Evolutionary conservation across 2,113 vertebrate genomes (phyloP), one percentile per base, ranked within the genome.

Genomic region (Anhinga rufa): DNA sequence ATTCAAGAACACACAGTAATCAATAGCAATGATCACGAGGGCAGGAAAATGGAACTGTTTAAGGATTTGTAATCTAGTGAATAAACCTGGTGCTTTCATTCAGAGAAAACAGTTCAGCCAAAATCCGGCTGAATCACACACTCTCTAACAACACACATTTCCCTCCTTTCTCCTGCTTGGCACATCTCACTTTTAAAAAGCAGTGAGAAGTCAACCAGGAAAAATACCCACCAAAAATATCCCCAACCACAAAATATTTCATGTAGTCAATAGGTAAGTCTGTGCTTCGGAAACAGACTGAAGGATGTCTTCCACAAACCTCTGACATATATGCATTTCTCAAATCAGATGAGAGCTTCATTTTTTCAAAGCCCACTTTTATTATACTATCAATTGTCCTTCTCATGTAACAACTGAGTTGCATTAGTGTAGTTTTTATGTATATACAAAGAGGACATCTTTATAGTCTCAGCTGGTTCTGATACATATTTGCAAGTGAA

Each of bases 1-100:
- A 95, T 97, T 95, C 93, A 94, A 87, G 86, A 96, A 89, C 54
- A 92, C 64, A 57, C 20, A 74, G 81, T 92, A 97, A 97, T 98
- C 96, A 96, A 97, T 98, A 94, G 55, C 92, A 54, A 58, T 92
- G 93, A 97, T 97, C 95, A 96, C 2, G 10, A 89, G 80, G 90
- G 78, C 85, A 95, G 88, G 93, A 88, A 96, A 96, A 97, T 97
- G 92, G 93, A 93, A 74, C 60, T 2, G 1, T 97, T 96, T 95
- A 96, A 88, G 76, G 82, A 52, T 95, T 91, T 94, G 89, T 91
- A 92, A 93, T 87, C 79, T 87, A 62, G 84, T 94, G 95, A 96
- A 90, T 95, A 96, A 93, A 95, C 60, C 25, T 31, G 14, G 42
- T 0, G 0, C 52, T 96, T 96, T 86, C 94, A 95, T 94, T 96